Percentiles rank a stretch among this genome's conserved stretches.
Evolutionary conservation across 2,797 vertebrate species (phyloP).

Genomic region (Pangasius macronema): DNA sequence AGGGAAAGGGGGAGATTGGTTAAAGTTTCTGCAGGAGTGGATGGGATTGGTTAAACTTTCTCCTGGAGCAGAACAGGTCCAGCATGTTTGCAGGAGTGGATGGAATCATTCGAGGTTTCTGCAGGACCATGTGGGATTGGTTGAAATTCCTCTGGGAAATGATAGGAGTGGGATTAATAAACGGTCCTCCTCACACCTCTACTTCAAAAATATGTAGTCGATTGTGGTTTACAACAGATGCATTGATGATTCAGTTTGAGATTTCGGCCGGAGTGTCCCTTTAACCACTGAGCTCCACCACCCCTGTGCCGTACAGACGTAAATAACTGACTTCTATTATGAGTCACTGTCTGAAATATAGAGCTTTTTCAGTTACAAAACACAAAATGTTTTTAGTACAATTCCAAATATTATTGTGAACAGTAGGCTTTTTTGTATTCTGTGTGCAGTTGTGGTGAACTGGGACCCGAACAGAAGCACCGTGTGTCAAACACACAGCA

Average conservation of each 20-base stretch:
- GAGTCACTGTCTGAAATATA: background rate
- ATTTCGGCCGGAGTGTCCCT: conserved; percentile 8
- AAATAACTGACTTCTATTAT: background rate
- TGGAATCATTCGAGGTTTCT: background rate
- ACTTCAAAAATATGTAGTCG: background rate
- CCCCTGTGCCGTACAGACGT: background rate
- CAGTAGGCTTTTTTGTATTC: background rate
- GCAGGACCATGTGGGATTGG: background rate
- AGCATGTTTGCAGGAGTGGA: background rate
- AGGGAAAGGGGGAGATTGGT: background rate
- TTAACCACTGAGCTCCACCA: background rate
- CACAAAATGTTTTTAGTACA: background rate
- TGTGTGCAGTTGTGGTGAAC: conserved; percentile 7
- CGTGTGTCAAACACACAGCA: conserved; percentile 48
- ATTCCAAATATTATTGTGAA: conserved; percentile 14
- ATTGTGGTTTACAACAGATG: conserved; percentile 4
- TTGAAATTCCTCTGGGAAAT: background rate
- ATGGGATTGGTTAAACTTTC: background rate
- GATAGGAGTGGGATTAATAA: background rate
- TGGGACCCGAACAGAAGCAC: conserved; percentile 27
- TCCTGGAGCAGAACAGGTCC: background rate
- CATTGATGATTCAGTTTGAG: background rate
- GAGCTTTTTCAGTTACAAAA: background rate
- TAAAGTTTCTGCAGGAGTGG: background rate
- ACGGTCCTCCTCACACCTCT: background rate